Conservation (phyloP, 2,797 vertebrate genomes). For the Pseudocheirus occidentalis region DNA sequence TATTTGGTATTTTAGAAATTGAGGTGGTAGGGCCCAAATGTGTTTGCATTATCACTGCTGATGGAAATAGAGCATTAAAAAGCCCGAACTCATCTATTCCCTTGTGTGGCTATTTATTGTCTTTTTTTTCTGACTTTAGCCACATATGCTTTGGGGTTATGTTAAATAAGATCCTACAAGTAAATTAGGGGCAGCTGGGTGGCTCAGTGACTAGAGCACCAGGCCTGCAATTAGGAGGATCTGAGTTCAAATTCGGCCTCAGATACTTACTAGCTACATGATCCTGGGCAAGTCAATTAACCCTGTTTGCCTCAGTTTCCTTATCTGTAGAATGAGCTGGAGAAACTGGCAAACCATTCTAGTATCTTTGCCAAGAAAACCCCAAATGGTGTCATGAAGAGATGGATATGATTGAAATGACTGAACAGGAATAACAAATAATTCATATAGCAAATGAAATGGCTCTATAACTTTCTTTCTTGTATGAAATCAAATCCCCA, state of each 20-base stretch:
- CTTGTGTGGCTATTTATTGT: not conserved
- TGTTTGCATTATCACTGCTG: not conserved
- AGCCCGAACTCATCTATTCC: not conserved
- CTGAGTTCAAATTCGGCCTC: not conserved
- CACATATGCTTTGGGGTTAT: not conserved
- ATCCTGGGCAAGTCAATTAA: not conserved
- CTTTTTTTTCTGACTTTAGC: not conserved
- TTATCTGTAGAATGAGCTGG: not conserved
- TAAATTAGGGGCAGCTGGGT: not conserved
- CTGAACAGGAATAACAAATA: not conserved
- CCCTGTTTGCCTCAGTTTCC: not conserved
- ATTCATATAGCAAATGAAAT: not conserved
- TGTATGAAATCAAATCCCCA: not conserved
- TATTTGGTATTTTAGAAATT: not conserved
- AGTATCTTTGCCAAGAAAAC: not conserved
- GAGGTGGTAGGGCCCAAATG: not conserved
- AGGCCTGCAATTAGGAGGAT: not conserved
- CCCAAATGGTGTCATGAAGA: not conserved
- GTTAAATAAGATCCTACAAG: not conserved
- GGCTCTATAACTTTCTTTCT: not conserved
- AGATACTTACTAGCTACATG: not conserved
- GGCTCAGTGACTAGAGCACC: not conserved
- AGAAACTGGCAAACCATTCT: not conserved
- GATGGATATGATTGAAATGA: not conserved
- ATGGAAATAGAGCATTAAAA: not conserved